These are phyloP conservation scores for Nesospiza acunhae DNA, from an alignment of 2,113 vertebrate genomes.

Conservation along the genomic window DNA sequence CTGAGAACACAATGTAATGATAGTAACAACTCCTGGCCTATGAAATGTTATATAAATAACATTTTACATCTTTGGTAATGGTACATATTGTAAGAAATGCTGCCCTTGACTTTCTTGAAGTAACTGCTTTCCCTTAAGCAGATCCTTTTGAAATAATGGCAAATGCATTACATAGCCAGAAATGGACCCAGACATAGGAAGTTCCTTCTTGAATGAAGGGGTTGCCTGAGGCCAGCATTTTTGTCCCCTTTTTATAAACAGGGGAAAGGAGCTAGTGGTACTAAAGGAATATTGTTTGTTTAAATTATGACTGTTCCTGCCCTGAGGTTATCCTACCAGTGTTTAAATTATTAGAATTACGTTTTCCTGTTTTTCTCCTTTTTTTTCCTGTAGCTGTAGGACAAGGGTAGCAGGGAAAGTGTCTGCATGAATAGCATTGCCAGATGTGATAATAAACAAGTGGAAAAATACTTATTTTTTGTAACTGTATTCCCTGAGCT, in stretches of 20 bases:
- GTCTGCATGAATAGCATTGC: neutral
- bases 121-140: neutral
- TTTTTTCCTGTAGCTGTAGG: constrained; percentile 20
- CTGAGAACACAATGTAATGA: neutral
- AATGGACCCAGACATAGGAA: neutral
- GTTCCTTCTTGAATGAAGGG: neutral
- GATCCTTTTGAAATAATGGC: neutral
- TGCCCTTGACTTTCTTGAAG: neutral
- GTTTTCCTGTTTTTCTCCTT: constrained; percentile 11
- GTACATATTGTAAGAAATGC: neutral
- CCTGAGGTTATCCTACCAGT: constrained; percentile 6
- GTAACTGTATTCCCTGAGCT: neutral
- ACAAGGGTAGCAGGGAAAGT: constrained; percentile 1
- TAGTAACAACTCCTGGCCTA: neutral
- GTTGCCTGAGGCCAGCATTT: neutral
- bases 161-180: neutral
- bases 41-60: neutral
- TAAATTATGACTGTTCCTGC: neutral
- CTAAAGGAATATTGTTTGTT: neutral
- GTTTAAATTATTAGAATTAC: neutral
- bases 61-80: neutral
- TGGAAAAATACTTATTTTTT: constrained; percentile 32
- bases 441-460: constrained; percentile 48
- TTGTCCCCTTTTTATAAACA: neutral
- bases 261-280: neutral